A percentile compares a stretch with the other conserved stretches of the same genome.
These are phyloP conservation scores for Centropus bengalensis DNA, from an alignment of 2,113 vertebrate genomes.

Conservation along the genomic window DNA sequence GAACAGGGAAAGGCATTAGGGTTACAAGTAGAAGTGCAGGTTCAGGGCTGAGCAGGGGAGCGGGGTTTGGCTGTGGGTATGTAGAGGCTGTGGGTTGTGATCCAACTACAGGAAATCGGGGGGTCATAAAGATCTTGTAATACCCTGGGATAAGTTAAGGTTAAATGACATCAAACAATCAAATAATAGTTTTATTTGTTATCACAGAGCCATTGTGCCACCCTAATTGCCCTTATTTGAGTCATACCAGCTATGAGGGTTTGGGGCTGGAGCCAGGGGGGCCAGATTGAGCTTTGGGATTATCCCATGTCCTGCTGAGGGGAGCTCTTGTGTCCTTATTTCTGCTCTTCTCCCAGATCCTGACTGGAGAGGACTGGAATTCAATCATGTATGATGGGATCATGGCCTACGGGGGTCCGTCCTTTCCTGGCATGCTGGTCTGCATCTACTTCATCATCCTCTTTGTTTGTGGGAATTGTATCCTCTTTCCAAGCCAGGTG, in stretches of 20 bases:
- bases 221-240: too few species aligned
- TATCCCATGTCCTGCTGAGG: background rate
- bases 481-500: slow-evolving; percentile 70
- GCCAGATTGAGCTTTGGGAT: background rate
- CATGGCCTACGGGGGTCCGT: slow-evolving; percentile 91
- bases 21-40: background rate
- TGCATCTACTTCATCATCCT: slow-evolving; percentile 95
- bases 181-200: too few species aligned
- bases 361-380: slow-evolving; percentile 96
- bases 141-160: too few species aligned
- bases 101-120: too few species aligned
- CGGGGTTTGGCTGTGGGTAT: background rate
- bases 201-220: too few species aligned
- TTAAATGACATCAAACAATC: too few species aligned
- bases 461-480: slow-evolving; percentile 96
- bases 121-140: too few species aligned
- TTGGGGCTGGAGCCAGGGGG: background rate
- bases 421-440: slow-evolving; percentile 90
- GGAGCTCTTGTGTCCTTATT: background rate
- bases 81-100: background rate
- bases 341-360: slow-evolving; percentile 76
- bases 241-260: background rate
- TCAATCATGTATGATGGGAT: slow-evolving; percentile 94
- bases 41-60: background rate
- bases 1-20: background rate